Base-by-base conservation (phyloP, 2,113 vertebrate species). In the Platysteira castanea region DNA sequence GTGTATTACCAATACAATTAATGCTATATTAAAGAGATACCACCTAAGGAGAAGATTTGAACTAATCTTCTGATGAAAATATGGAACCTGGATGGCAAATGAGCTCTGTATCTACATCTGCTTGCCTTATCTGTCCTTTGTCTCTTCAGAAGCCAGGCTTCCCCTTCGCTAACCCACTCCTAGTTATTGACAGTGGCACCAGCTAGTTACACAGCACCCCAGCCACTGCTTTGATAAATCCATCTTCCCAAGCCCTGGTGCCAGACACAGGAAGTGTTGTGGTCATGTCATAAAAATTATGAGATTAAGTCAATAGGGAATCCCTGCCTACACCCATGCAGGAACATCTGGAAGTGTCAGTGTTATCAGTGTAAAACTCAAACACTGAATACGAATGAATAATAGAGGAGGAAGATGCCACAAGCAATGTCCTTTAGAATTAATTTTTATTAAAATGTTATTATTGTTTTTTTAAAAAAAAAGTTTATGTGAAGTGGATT, bases 1-100 rank as follows among this genome's bases (percentile, higher is more conserved):
- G 71, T 93, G 37, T 92, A 83, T 87, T 35, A 78, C 15, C 59
- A 81, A 42, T 73, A 54, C 26, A 93, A 84, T 71, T 82, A 88
- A 94, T 86, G 56, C 46, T 33, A n/a, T 52, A 64, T 79, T 93
- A 87, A 96, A 93, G 47, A 95, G 39, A 35, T 74, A 69, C 52
- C n/a, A 46, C 44, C 56, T 85, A 83, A 76, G 17, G 23, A 90
- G 37, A 64, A 90, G 85, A 93, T 90, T 16, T 77, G 22, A 95
- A 90, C 63, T 46, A 90, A 89, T 21, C n/a, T 69, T 88, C 65
- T 91, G 85, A 84, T 69, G 44, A 82, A 93, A 70, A 56, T 47
- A 6, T 81, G 50, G 76, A 95, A 95, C 76, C 69, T 67, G 37
- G 39, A 47, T 69, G 39, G 41, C 41, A 96, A 94, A 71, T 59